Evolutionary conservation across 2,888 invertebrate species (phyloP), one percentile per base, ranked within the genome.

Genomic region (Deroplatys truncata): DNA sequence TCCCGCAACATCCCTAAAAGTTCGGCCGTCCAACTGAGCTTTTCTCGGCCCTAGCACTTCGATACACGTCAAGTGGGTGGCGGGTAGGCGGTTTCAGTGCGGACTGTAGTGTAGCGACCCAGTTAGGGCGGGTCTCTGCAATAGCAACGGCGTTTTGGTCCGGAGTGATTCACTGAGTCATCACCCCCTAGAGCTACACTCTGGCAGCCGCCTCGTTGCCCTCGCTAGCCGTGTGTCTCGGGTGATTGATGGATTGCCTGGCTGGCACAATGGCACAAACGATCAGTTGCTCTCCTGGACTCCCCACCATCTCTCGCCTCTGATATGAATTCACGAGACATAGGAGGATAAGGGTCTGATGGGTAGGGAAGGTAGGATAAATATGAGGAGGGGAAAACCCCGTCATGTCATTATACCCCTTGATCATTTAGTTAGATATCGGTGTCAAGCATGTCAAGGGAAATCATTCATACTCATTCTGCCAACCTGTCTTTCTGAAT

Each of bases 301-400:
- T 56, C 56, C 56, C 56, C 86, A 16, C 56, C 86, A 16, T 72
- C 82, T 72, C 85, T 28, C 72, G 29, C 20, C 56, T 86, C 72
- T 86, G 86, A 86, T 86, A 86, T 86, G 72, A 86, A 86, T 86
- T 86, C 86, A 86, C 31, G 82, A 72, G 72, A 72, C 56, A 56
- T 72, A 16, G 25, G 72, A 56, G 82, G 86, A 86, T 86, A 86
- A 86, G 72, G 20, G 72, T 28, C 86, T 85, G 56, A 72, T 72
- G 56, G 56, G 56, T 72, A 25, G 56, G 56, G 56, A 72, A 72
- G 56, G 56, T 72, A 72, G 56, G 25, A 72, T 72, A 72, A 20
- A 72, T 72, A 72, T 25, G 56, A 72, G 56, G 56, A 72, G 25
- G 56, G 56, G 25, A 25, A 72, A 72, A 72, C 16, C 56, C 25